Conservation (phyloP, 2,888 invertebrate species). For the Stenodema calcarata region DNA sequence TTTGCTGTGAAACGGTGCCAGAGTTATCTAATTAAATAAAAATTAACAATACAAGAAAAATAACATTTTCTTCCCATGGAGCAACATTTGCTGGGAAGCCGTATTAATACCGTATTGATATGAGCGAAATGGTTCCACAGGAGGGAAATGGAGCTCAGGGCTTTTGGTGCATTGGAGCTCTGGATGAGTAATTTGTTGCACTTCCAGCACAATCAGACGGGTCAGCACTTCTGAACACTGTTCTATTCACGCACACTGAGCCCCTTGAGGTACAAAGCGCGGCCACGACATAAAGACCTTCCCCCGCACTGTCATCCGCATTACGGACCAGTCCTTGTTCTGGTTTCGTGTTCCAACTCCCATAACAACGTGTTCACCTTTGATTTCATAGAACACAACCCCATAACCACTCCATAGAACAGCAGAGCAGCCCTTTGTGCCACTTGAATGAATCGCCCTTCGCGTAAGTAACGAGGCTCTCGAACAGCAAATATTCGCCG, state of each 20-base stretch:
- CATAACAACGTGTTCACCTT: background rate
- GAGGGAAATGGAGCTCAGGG: too few relatives aligned
- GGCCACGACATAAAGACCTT: background rate
- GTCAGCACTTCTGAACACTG: background rate
- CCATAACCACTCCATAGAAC: background rate
- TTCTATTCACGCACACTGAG: background rate
- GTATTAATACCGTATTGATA: too few relatives aligned
- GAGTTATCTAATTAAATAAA: too few relatives aligned
- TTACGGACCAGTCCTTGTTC: background rate
- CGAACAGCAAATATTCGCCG: background rate
- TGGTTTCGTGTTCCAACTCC: background rate
- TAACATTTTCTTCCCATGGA: too few relatives aligned
- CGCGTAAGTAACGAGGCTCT: background rate
- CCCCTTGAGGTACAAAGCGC: background rate
- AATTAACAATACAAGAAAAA: too few relatives aligned
- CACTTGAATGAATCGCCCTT: background rate
- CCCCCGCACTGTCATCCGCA: background rate
- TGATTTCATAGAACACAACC: background rate
- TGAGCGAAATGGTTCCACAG: too few relatives aligned
- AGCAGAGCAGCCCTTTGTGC: background rate
- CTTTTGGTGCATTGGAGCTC: too few relatives aligned
- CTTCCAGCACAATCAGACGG: background rate
- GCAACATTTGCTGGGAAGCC: too few relatives aligned
- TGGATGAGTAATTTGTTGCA: background rate
- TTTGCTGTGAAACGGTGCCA: too few relatives aligned